These are phyloP conservation scores for Rhimphoctona megacephalus DNA, from an alignment of 2,888 invertebrate species.

Conservation along the genomic window DNA sequence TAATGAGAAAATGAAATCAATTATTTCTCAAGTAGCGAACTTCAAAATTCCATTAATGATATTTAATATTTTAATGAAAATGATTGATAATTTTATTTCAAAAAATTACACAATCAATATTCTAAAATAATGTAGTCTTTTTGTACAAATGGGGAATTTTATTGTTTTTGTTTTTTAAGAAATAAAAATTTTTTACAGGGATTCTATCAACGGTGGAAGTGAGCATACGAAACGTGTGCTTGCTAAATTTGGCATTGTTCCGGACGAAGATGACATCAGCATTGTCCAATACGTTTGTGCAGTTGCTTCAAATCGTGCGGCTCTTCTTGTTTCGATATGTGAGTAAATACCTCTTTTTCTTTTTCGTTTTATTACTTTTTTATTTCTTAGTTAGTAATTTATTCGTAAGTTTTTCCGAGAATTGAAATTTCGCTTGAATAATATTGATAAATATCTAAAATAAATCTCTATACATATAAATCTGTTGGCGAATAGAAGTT, in stretches of 20 bases:
- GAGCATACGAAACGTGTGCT: slow-evolving; percentile 84
- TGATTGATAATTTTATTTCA: no score
- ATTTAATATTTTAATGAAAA: no score
- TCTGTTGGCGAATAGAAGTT: no score
- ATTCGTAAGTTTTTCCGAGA: not conserved
- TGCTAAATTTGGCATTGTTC: slow-evolving; percentile 83
- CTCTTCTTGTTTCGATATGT: slow-evolving; percentile 90
- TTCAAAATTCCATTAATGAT: not conserved
- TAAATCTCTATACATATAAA: no score
- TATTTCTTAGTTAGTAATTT: not conserved
- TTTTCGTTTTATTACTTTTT: not conserved
- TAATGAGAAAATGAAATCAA: not conserved
- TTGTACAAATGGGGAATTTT: not conserved
- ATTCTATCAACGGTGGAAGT: slow-evolving; percentile 83
- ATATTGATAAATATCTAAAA: not conserved
- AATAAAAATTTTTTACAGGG: slow-evolving; percentile 79
- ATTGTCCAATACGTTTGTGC: slow-evolving; percentile 89
- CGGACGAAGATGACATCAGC: slow-evolving; percentile 87
- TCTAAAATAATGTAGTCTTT: no score
- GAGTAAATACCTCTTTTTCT: slow-evolving; percentile 80
- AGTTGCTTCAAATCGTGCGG: slow-evolving; percentile 90
- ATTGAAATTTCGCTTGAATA: not conserved
- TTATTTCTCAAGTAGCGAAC: not conserved
- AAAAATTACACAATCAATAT: no score
- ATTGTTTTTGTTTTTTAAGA: not conserved